phyloP scores from a whole-genome alignment of 2,888 invertebrate genomes.

The Abscondita cerata region DNA sequence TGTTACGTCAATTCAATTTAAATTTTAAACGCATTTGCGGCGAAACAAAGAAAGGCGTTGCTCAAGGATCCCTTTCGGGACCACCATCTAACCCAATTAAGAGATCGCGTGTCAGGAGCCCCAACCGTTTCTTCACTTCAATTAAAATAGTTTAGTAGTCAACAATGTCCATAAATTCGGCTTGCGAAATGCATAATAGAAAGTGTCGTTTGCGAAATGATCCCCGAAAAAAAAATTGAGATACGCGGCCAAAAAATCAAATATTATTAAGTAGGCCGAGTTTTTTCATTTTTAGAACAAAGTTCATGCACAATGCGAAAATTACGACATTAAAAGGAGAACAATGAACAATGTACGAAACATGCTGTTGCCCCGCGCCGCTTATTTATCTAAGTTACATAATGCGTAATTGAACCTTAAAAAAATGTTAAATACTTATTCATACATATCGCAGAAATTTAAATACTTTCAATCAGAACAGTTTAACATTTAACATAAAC shows the following conservation, averaged over 20 bases:
- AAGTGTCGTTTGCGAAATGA: conserved; percentile 23
- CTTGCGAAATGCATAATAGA: conserved; percentile 23
- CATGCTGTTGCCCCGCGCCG: conserved; percentile 1
- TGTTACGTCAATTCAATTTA: no score
- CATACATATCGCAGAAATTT: conserved; percentile 15
- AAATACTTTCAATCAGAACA: conserved; percentile 14
- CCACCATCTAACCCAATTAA: no score
- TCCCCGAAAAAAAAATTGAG: not conserved
- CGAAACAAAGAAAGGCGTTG: no score
- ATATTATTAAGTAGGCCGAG: not conserved
- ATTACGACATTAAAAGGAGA: not conserved
- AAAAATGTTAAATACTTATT: conserved; percentile 11
- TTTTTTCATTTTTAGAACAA: conserved; percentile 3
- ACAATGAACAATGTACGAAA: conserved; percentile 10
- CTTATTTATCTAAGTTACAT: conserved; percentile 7
- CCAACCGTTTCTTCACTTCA: no score
- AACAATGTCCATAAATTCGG: conserved; percentile 15
- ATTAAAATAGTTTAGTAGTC: not conserved
- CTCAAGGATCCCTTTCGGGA: no score
- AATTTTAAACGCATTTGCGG: no score
- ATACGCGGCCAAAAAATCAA: not conserved
- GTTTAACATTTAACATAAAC: conserved; percentile 32
- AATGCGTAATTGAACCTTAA: conserved; percentile 12
- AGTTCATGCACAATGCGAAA: conserved; percentile 11
- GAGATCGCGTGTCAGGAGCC: no score